phyloP scores from a whole-genome alignment of 1,140 invertebrate species.

The Platyscapa corneri region DNA sequence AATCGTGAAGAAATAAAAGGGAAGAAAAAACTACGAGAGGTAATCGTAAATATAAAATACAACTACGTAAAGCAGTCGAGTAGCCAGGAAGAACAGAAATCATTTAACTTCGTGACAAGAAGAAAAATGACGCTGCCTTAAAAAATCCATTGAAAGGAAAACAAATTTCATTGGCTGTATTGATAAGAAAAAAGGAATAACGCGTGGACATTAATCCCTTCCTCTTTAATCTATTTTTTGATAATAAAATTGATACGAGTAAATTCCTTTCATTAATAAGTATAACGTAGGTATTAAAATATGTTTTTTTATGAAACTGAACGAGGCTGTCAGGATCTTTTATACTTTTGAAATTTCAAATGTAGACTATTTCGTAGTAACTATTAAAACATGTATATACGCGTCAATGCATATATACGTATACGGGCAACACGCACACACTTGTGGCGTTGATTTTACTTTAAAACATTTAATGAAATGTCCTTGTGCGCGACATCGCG shows the following conservation, averaged over 20 bases:
- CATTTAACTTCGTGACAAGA: background rate
- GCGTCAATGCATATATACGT: no score
- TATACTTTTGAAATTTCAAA: constrained; percentile 1
- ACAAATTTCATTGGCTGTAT: background rate
- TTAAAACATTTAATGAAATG: constrained; percentile 21
- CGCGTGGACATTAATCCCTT: background rate
- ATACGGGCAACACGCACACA: no score
- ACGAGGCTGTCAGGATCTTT: background rate
- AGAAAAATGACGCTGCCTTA: background rate
- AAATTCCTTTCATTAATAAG: background rate
- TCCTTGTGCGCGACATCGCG: background rate
- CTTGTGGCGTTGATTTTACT: background rate
- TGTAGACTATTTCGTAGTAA: background rate
- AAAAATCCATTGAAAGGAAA: background rate
- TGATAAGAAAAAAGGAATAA: background rate
- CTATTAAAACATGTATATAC: background rate
- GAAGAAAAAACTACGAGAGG: background rate
- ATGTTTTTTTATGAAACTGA: background rate
- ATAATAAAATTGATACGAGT: background rate
- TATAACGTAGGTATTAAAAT: background rate
- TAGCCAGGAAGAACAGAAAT: background rate
- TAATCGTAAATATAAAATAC: background rate
- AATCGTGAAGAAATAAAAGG: background rate
- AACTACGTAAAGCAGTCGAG: background rate
- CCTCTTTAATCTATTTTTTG: background rate